phyloP scores from a whole-genome alignment of 2,888 invertebrate species.

The Trichogramma evanescens region DNA sequence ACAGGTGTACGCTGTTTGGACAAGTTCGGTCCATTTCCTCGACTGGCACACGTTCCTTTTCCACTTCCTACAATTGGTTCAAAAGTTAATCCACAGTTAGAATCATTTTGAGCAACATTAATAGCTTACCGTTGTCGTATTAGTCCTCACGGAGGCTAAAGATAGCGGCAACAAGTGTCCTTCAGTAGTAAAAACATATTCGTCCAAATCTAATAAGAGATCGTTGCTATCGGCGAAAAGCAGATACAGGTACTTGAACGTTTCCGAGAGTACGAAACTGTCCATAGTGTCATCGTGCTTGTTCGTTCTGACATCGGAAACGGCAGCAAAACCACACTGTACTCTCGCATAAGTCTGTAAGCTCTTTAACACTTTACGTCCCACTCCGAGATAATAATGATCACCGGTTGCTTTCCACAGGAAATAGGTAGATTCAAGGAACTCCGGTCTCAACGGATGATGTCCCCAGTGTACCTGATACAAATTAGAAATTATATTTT shows the following conservation, averaged over 20 bases:
- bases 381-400: constrained; percentile 90
- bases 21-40: constrained; percentile 69
- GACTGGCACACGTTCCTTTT: constrained; percentile 46
- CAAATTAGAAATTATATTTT: neutral
- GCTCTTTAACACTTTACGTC: constrained; percentile 78
- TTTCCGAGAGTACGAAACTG: constrained; percentile 95
- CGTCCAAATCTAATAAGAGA: constrained; percentile 71
- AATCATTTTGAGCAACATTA: constrained; percentile 28
- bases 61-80: constrained; percentile 33
- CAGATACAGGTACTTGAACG: constrained; percentile 93
- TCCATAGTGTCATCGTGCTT: constrained; percentile 96
- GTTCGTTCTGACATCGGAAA: constrained; percentile 88
- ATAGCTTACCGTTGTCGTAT: constrained; percentile 47
- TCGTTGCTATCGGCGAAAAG: constrained; percentile 86
- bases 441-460: constrained; percentile 93
- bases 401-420: constrained; percentile 92
- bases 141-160: constrained; percentile 61
- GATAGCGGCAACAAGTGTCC: constrained; percentile 90
- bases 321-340: constrained; percentile 94
- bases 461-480: constrained; percentile 92
- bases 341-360: constrained; percentile 86
- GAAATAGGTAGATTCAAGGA: constrained; percentile 96
- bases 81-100: constrained; percentile 7
- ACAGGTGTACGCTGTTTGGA: constrained; percentile 76
- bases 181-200: constrained; percentile 87